Evolutionary conservation across 2,888 invertebrate genomes (phyloP), one percentile per base, ranked within the genome.

Genomic region (Tyria jacobaeae): DNA sequence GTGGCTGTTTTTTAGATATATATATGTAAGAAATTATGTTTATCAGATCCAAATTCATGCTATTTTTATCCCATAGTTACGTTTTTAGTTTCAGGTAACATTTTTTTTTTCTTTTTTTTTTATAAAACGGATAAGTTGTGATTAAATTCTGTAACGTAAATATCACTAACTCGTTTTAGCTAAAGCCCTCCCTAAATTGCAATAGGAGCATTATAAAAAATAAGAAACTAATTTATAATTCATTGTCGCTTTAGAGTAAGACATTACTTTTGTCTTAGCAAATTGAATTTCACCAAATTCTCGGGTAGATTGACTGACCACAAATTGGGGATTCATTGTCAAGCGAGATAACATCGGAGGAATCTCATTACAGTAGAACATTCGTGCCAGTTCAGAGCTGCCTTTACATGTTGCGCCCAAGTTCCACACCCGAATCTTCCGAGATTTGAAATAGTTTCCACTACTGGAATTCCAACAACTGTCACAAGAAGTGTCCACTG

Each of bases 311-410:
- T 89, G 91, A 92, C 89, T 91, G 91, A 93, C 92, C 92, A 87
- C 93, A 93, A 90, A 92, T 92, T 91, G 88, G 90, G 88, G 89
- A 89, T 91, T 87, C 89, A 88, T 89, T 90, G 92, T 92, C 90
- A 91, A 86, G 88, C 84, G 82, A 88, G 91, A 91, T 92, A 92
- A 84, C 90, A 88, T 89, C 88, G 84, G 79, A 86, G 88, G 91
- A 93, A 93, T 93, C 93, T 93, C 92, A 93, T 93, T 93, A 92
- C 85, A 85, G 80, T 77, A 72, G 82, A 87, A 87, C 88, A 89
- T 85, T 88, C 78, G 84, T 85, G 82, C 82, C 77, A 75, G 78
- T 76, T 75, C 74, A 63, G 61, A 75, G 71, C 73, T 80, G 76
- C 85, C 82, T 89, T 88, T 89, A 86, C 83, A 85, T 84, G 84